phyloP scores from a whole-genome alignment of 2,797 vertebrate species.

The Micromesistius poutassou region DNA sequence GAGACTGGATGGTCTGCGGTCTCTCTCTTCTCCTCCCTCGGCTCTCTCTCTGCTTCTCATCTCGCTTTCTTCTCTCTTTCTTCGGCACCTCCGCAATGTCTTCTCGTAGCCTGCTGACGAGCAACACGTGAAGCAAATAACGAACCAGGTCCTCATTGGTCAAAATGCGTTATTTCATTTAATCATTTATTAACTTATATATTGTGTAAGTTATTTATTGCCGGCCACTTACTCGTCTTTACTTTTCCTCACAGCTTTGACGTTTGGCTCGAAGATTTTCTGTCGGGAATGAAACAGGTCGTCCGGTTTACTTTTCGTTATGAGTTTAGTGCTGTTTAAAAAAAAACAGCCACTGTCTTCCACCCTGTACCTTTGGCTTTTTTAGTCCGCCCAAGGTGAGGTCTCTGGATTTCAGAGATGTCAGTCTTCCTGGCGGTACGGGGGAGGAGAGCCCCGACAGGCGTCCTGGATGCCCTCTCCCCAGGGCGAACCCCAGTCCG shows the following conservation, averaged over 20 bases:
- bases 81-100: conserved; percentile 44
- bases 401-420: conserved; percentile 73
- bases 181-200: neutral
- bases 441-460: conserved; percentile 39
- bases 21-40: conserved; percentile 65
- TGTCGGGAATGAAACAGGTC: conserved; percentile 22
- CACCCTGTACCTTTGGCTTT: conserved; percentile 62
- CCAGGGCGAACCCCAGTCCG: conserved; percentile 30
- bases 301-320: neutral
- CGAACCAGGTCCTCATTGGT: neutral
- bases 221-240: conserved; percentile 74
- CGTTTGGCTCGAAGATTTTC: conserved; percentile 76
- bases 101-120: conserved; percentile 55
- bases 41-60: conserved; percentile 56
- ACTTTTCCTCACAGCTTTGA: conserved; percentile 72
- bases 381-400: conserved; percentile 72
- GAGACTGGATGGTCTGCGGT: conserved; percentile 75
- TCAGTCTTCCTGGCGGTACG: conserved; percentile 63
- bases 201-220: neutral
- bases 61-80: conserved; percentile 63
- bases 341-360: neutral
- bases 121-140: neutral
- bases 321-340: neutral
- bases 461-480: conserved; percentile 47
- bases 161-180: no score